Conservation (phyloP, 2,797 vertebrate species). For the Hypotaenidia philippensis region DNA sequence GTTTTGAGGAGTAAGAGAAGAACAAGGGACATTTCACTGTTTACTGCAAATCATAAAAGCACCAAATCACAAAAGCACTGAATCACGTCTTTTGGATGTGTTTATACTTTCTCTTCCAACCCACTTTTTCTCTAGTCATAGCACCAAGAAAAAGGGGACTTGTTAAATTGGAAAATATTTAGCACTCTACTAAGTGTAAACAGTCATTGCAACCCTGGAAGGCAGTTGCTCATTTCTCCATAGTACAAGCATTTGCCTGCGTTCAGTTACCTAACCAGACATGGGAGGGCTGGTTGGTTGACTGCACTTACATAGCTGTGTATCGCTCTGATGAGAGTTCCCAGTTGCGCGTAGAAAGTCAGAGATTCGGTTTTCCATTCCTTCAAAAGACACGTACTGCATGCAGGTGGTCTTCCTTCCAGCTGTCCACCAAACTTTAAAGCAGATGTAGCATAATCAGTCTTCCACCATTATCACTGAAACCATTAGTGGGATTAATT, state of each 20-base stretch:
- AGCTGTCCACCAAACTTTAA: background rate
- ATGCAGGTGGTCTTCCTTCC: background rate
- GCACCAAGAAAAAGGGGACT: background rate
- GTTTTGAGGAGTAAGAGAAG: background rate
- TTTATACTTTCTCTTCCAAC: background rate
- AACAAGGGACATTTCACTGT: background rate
- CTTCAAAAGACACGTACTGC: background rate
- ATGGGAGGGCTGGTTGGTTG: background rate
- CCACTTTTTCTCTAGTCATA: background rate
- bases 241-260: background rate
- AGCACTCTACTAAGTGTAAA: background rate
- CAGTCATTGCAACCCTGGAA: background rate
- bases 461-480: background rate
- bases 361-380: background rate
- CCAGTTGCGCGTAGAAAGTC: background rate
- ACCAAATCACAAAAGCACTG: background rate
- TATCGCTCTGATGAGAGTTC: background rate
- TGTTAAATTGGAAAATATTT: background rate
- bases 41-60: background rate
- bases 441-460: background rate
- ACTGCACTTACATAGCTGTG: background rate
- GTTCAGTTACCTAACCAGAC: background rate
- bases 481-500: background rate
- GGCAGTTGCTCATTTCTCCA: background rate
- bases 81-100: background rate